These are phyloP conservation scores for Ostrea denselamellosa DNA, from an alignment of 1,140 invertebrate species.

Conservation along the genomic window DNA sequence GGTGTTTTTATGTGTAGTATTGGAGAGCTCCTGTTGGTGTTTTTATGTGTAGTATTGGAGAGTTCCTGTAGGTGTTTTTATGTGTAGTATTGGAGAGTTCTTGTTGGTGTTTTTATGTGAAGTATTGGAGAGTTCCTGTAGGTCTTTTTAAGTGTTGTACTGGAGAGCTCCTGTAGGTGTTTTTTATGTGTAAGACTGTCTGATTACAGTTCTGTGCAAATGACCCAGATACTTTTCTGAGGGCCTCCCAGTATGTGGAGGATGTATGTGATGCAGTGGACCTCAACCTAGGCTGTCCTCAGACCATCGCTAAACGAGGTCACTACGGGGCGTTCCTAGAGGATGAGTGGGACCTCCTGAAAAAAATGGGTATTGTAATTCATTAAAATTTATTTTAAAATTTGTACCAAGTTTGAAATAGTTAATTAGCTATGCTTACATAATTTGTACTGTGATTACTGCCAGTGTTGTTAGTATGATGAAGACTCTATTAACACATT, in stretches of 20 bases:
- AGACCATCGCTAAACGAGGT: conserved; percentile 94
- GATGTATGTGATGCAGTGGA: conserved; percentile 96
- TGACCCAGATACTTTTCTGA: conserved; percentile 91
- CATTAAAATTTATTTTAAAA: neutral
- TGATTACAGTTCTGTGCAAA: conserved; percentile 96
- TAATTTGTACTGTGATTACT: neutral
- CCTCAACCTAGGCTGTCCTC: conserved; percentile 98
- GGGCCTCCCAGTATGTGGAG: conserved; percentile 92
- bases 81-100: too few species aligned
- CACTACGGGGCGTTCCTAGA: conserved; percentile 91
- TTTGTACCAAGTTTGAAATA: neutral
- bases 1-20: too few species aligned
- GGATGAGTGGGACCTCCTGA: conserved; percentile 92
- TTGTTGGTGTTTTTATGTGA: too few species aligned
- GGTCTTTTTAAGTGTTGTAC: too few species aligned
- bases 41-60: too few species aligned
- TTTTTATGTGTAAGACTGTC: neutral
- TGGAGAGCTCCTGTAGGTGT: neutral
- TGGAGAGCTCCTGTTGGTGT: too few species aligned
- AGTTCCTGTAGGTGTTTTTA: too few species aligned
- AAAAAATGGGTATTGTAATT: conserved; percentile 86
- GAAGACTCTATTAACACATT: neutral
- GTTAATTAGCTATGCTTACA: neutral
- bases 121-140: too few species aligned
- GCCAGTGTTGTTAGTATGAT: neutral